Conservation (phyloP, 2,113 vertebrate genomes). For the Istiophorus platypterus region DNA sequence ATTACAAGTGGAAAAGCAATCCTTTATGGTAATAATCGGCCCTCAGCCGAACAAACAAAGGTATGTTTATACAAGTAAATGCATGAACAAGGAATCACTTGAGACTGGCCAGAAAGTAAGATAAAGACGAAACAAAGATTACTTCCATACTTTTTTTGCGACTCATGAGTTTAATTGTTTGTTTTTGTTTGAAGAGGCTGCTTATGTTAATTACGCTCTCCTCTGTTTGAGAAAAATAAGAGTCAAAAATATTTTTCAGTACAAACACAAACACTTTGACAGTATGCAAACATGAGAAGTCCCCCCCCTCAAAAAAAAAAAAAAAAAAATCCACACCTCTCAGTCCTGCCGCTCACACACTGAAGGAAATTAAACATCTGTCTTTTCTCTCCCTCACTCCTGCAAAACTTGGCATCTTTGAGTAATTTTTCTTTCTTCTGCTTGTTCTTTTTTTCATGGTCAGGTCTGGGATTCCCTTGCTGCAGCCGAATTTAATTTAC, state of each 20-base stretch:
- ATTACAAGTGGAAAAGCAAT: constrained; percentile 71
- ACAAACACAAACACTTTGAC: constrained; percentile 73
- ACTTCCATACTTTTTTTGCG: constrained; percentile 75
- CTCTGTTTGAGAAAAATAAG: constrained; percentile 68
- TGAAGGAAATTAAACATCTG: constrained; percentile 80
- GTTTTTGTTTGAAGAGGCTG: constrained; percentile 77
- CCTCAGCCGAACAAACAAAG: constrained; percentile 67
- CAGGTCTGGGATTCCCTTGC: constrained; percentile 82
- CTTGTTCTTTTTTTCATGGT: constrained; percentile 41
- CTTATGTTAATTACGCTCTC: constrained; percentile 77
- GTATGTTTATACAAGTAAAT: constrained; percentile 70
- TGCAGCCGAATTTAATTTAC: constrained; percentile 80
- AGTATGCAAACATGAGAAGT: constrained; percentile 66
- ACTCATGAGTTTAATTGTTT: constrained; percentile 79
- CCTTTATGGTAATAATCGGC: constrained; percentile 68
- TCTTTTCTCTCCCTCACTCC: constrained; percentile 72
- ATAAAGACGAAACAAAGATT: constrained; percentile 75
- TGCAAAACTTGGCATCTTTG: constrained; percentile 74
- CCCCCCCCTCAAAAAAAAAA: too few relatives aligned
- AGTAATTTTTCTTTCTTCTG: constrained; percentile 66
- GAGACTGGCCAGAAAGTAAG: constrained; percentile 65
- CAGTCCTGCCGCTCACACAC: constrained; percentile 51
- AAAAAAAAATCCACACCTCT: constrained; percentile 70
- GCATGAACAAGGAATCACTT: constrained; percentile 57
- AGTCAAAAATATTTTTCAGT: constrained; percentile 76